A percentile compares a stretch with the other conserved stretches of the same genome.
phyloP scores from a whole-genome alignment of 2,888 invertebrate genomes.

The Drosophila fungiperda region DNA sequence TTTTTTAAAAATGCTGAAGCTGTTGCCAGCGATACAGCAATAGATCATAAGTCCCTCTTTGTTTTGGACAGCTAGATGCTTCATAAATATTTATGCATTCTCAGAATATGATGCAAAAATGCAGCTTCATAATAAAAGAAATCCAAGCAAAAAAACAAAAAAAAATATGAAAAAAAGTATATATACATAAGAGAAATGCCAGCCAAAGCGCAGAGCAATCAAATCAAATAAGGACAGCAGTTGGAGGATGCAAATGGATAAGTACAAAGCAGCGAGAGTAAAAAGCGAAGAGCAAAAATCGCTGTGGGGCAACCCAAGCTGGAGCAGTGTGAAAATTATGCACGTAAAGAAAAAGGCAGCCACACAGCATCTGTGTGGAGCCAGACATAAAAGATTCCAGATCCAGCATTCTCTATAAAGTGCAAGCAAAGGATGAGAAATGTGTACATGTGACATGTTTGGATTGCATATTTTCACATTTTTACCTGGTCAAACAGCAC shows the following conservation, averaged over 20 bases:
- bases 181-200: constrained; percentile 22
- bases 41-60: constrained; percentile 36
- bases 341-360: constrained; percentile 59
- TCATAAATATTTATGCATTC: constrained; percentile 79
- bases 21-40: constrained; percentile 1
- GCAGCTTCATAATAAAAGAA: constrained; percentile 48
- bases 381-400: constrained; percentile 41
- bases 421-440: not conserved
- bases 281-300: constrained; percentile 1
- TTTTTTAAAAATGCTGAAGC: constrained; percentile 1
- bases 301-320: constrained; percentile 30
- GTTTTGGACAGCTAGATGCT: constrained; percentile 34
- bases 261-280: not conserved
- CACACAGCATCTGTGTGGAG: constrained; percentile 18
- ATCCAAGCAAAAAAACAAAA: constrained; percentile 1
- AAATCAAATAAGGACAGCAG: constrained; percentile 61
- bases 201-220: constrained; percentile 68
- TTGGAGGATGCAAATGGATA: constrained; percentile 21
- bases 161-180: not conserved
- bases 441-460: constrained; percentile 19
- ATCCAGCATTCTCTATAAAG: constrained; percentile 39
- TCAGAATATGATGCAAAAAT: constrained; percentile 60
- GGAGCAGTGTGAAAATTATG: constrained; percentile 74
- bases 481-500: constrained; percentile 26
- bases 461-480: constrained; percentile 11